Base-by-base conservation (phyloP, 2,888 invertebrate genomes). In the Mesoligia furuncula region DNA sequence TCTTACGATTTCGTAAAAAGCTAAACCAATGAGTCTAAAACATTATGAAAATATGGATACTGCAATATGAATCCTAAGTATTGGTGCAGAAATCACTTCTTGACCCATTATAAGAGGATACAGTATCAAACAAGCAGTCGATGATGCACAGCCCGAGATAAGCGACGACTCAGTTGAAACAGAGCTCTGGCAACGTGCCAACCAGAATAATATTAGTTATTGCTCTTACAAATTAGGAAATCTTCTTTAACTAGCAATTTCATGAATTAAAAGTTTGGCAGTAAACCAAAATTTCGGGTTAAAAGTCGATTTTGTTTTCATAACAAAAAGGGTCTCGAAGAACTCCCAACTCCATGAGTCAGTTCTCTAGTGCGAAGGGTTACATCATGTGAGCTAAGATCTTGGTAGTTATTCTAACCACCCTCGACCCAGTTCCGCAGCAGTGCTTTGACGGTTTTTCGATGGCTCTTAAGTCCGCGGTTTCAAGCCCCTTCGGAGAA, bases 351-450 rank as follows among this genome's bases (percentile, higher is more conserved):
- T 57, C 0, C n/a, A 61, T 54, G 31, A 39, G 27, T 48, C n/a
- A 75, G 67, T 66, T 66, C 17, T 42, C 36, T n/a, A 27, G 2
- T 72, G 67, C 24, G 20, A 68, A 65, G 36, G 27, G 57, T 79
- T 42, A 17, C 57, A 69, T 76, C 64, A 57, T 54, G 64, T 70
- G 27, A 77, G 45, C 45, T 77, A 61, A 54, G 74, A 80, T 75
- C 66, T 71, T 54, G 15, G 80, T 84, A 85, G 88, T 90, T 89
- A 88, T 89, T 86, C 64, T 84, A 90, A 88, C 83, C 81, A 85
- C 85, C 88, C 93, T 95, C 91, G 94, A 94, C 94, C 94, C 81
- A 92, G 84, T 92, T 95, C 79, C 86, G 65, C 81, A 80, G 84
- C 80, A 85, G 57, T 73, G 78, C 89, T 89, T 91, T 90, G 89